Percentiles rank a stretch among this genome's conserved stretches.
These are phyloP conservation scores for Cylindroiulus punctatus DNA, from an alignment of 2,888 invertebrate genomes.

Conservation along the genomic window DNA sequence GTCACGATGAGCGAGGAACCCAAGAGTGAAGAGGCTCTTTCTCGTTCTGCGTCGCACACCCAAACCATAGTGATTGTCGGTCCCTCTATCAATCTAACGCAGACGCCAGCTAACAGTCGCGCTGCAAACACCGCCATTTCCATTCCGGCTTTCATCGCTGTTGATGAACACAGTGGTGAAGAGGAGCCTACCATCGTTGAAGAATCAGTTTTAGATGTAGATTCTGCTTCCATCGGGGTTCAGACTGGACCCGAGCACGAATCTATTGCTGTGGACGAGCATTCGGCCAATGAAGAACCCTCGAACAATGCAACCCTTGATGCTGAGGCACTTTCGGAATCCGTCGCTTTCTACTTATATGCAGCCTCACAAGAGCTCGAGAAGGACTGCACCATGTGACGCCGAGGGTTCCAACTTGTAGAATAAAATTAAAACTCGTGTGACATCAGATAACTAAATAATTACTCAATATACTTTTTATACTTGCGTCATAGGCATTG, in stretches of 20 bases:
- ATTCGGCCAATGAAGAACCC: neutral
- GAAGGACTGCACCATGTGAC: neutral
- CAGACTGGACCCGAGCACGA: neutral
- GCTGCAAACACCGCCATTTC: neutral
- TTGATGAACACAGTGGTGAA: neutral
- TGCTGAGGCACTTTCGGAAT: neutral
- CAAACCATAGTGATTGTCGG: neutral
- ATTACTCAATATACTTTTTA: neutral
- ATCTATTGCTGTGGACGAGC: neutral
- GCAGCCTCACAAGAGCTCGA: neutral
- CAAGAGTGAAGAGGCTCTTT: neutral
- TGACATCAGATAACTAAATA: neutral
- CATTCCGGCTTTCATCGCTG: neutral
- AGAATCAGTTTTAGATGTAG: neutral
- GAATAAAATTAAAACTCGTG: neutral
- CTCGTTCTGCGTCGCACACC: neutral
- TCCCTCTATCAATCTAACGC: neutral
- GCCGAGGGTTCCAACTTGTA: neutral
- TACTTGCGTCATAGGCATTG: constrained; percentile 9
- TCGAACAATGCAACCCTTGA: neutral
- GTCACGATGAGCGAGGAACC: neutral
- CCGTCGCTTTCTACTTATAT: constrained; percentile 24
- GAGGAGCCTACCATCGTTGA: neutral
- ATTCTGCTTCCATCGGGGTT: neutral
- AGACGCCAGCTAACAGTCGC: neutral